Evolutionary conservation across 2,888 invertebrate species (phyloP), one percentile per base, ranked within the genome.

Genomic region (Himalopsyche anomala): DNA sequence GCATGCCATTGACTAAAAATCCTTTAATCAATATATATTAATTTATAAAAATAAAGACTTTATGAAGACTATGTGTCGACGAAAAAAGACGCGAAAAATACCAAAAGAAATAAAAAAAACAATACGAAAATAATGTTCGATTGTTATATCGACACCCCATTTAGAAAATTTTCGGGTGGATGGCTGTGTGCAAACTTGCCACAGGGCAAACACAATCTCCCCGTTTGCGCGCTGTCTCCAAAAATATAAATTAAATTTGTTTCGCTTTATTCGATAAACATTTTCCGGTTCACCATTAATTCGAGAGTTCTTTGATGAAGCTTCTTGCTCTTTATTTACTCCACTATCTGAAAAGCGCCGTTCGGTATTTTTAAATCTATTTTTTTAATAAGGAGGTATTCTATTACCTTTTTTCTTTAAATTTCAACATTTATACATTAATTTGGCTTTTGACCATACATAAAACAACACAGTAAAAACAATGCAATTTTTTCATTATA

Each of bases 191-290:
- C 28, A 4, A 80, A 51, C 28, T 45, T 40, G 45, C 80, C 80
- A 80, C 80, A 80, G 45, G 80, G 80, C 45, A 80, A 19, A 42
- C 80, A 80, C 51, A 42, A 80, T 45, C 80, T 80, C n/a, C 6
- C 80, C 42, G 9, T 80, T 80, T 74, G 12, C 5, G n/a, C 69
- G 28, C 69, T 69, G 74, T 38, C 74, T 74, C 74, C 38, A 74
- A 74, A 74, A 74, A 74, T 74, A 74, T 38, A 74, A 74, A 74
- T 74, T 74, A 74, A 74, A 74, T 74, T 74, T 74, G 74, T 74
- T 74, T 74, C 74, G 38, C 15, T 74, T 74, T 74, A 74, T 74
- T 74, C 74, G 74, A 74, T 74, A 74, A 74, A 74, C 74, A 74
- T 74, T 74, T 74, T 74, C 74, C 74, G 74, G 74, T 74, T 38